Evolutionary conservation across 2,113 vertebrate species (phyloP).

Genomic region (Equus przewalskii): DNA sequence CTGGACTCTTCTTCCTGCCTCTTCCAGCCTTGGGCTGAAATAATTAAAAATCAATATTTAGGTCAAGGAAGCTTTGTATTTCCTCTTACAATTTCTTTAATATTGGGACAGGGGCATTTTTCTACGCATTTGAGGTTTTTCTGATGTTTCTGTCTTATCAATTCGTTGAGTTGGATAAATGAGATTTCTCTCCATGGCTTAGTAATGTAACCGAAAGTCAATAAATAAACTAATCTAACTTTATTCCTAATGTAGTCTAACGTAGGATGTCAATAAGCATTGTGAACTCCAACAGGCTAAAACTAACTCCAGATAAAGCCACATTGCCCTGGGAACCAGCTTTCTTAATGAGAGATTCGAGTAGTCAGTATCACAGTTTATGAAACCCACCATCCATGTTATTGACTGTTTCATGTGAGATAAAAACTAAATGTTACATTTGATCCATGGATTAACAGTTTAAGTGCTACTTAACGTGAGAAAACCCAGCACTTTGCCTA

Average conservation of each 20-base stretch:
- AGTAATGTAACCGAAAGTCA: neutral
- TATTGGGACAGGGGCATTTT: neutral
- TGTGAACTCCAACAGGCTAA: neutral
- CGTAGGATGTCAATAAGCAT: fast-evolving
- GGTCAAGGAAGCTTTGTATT: neutral
- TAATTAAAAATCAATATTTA: neutral
- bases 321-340: neutral
- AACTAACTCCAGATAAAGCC: neutral
- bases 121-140: neutral
- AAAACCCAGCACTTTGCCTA: neutral
- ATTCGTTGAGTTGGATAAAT: neutral
- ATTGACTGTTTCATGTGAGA: neutral
- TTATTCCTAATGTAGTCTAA: neutral
- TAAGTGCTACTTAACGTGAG: neutral
- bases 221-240: neutral
- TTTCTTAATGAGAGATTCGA: neutral
- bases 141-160: neutral
- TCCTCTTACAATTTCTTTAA: neutral
- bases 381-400: fast-evolving
- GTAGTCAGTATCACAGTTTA: fast-evolving
- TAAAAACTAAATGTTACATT: too few relatives aligned
- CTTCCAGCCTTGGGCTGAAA: neutral
- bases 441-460: too few relatives aligned
- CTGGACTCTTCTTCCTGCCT: neutral
- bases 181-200: neutral